Evolutionary conservation across 2,113 vertebrate species (phyloP).

Genomic region (Gorilla gorilla): DNA sequence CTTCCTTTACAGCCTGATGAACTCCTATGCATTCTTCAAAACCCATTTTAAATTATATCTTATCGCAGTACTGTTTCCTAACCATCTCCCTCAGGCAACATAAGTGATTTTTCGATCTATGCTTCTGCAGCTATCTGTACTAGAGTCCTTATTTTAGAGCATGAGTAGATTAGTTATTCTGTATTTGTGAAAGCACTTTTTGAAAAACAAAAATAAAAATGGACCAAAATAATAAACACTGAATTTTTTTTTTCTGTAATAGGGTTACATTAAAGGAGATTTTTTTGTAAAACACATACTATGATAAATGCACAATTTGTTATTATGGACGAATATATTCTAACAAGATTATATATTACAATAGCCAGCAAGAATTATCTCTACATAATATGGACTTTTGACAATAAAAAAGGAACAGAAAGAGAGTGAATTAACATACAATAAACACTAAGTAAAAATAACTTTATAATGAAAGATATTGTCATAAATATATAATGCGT

Average conservation of each 20-base stretch:
- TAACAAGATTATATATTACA: not conserved
- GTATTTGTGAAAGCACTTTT: not conserved
- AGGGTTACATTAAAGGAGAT: not conserved
- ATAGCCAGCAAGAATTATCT: not conserved
- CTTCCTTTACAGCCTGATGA: not conserved
- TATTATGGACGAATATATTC: too few relatives aligned
- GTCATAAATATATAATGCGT: not conserved
- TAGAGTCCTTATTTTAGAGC: not conserved
- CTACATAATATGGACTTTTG: not conserved
- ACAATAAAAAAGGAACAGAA: not conserved
- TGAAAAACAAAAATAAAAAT: not conserved
- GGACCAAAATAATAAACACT: not conserved
- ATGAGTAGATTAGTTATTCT: not conserved
- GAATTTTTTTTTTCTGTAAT: not conserved
- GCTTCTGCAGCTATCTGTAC: rapidly evolving
- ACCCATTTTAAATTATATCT: not conserved
- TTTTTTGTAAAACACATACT: not conserved
- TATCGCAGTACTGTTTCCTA: not conserved
- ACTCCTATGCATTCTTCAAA: not conserved
- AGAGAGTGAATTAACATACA: not conserved
- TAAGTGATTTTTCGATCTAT: rapidly evolving
- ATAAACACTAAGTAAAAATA: not conserved
- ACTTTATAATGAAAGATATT: not conserved
- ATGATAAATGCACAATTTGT: not conserved
- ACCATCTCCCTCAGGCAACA: not conserved